Conservation (phyloP, 2,113 vertebrate species). For the Gadus macrocephalus region DNA sequence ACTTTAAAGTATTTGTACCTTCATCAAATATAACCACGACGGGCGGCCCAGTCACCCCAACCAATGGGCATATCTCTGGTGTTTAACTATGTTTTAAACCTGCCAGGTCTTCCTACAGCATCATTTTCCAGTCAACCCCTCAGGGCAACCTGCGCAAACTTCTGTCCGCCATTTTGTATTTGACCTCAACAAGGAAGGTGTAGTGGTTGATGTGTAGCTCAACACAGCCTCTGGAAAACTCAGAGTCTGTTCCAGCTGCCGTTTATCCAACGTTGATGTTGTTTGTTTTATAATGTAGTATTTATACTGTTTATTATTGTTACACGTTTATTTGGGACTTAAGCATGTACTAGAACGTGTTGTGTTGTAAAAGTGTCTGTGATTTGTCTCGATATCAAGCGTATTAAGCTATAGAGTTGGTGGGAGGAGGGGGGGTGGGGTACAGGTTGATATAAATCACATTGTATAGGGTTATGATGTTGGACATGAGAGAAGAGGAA, state of each 20-base stretch:
- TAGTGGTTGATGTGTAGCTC: conserved; percentile 42
- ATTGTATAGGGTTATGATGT: too few relatives aligned
- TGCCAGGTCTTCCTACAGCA: conserved; percentile 70
- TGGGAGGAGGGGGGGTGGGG: too few relatives aligned
- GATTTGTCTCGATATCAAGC: conserved; percentile 44
- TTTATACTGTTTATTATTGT: conserved; percentile 53
- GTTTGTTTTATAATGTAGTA: conserved; percentile 39
- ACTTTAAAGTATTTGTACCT: background rate
- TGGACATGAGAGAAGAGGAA: too few relatives aligned
- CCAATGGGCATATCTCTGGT: background rate
- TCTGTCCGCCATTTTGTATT: conserved; percentile 51
- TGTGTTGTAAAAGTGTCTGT: conserved; percentile 61
- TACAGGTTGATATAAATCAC: too few relatives aligned
- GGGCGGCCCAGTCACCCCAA: background rate
- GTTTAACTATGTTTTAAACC: background rate
- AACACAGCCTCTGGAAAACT: conserved; percentile 35
- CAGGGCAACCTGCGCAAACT: conserved; percentile 70
- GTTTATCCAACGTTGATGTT: conserved; percentile 41
- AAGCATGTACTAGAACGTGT: conserved; percentile 66
- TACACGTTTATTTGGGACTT: conserved; percentile 45
- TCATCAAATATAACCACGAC: background rate
- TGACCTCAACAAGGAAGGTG: conserved; percentile 48
- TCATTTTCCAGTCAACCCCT: conserved; percentile 77
- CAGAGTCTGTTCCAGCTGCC: conserved; percentile 48
- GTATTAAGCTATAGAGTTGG: background rate